A percentile compares a stretch with the other conserved stretches of the same genome.
Conservation (phyloP, 2,113 vertebrate species). For the Rhabdornis inornatus region DNA sequence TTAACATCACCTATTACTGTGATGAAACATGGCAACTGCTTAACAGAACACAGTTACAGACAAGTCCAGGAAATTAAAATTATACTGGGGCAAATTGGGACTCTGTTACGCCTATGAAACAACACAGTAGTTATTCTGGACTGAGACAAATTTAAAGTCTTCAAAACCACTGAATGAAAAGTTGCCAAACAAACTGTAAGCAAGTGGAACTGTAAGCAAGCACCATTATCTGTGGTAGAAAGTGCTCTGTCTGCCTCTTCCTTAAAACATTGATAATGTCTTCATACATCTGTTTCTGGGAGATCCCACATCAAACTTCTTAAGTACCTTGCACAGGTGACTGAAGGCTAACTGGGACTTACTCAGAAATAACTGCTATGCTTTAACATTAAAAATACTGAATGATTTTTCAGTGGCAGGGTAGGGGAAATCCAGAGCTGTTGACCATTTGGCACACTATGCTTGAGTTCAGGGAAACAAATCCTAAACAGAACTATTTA, state of each 20-base stretch:
- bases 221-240: background rate
- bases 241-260: background rate
- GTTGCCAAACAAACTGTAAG: background rate
- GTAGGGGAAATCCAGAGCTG: background rate
- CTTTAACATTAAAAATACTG: background rate
- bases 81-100: background rate
- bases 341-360: background rate
- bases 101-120: background rate
- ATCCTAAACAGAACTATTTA: background rate
- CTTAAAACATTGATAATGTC: background rate
- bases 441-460: background rate
- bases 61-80: background rate
- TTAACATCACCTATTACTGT: background rate
- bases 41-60: background rate
- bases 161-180: background rate
- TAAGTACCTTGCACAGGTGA: background rate
- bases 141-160: background rate
- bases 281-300: background rate
- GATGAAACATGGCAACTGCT: background rate
- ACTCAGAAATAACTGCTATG: background rate
- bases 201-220: too few relatives aligned
- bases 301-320: background rate
- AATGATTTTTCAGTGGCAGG: background rate
- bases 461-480: background rate
- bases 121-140: background rate